Evolutionary conservation across 1,140 invertebrate genomes (phyloP), one percentile per base, ranked within the genome.

Genomic region (Pogonognathellus flavescens): DNA sequence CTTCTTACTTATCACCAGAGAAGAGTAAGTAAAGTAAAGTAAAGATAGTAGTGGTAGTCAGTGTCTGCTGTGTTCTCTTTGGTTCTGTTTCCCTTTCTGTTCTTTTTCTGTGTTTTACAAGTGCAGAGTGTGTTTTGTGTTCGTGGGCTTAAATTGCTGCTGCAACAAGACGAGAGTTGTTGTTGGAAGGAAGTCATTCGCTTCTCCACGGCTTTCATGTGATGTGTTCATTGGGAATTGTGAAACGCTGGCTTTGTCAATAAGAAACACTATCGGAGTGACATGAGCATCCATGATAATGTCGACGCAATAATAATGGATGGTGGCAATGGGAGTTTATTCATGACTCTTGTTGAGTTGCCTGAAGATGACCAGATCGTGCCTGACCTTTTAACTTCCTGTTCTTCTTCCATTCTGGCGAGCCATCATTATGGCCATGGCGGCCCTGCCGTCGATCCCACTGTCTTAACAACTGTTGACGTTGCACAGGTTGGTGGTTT

Each of bases 361-460:
- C 82, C 66, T 59, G 86, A 87, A 76, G 86, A 87, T 84, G 82
- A 87, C 55, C 84, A 85, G 66, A 85, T 85, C 53, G 86, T 87
- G 76, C 86, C 86, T 82, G 86, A 87, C 86, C 83, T 87, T 57
- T 84, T 87, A 66, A 85, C 83, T 86, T 83, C 85, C 52, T 59
- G 31, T 80, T 84, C 82, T 72, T 87, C 86, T 41, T 84, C 83
- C 86, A 84, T 85, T 82, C 76, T 87, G 83, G 83, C 83, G 86
- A 82, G 60, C 76, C 76, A 85, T 85, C 59, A 85, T 55, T 84
- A 72, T 62, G 80, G 81, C 53, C 86, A 87, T 66, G 83, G 83
- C 83, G 83, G 80, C 52, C 25, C 53, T 20, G 41, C 83, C 60
- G 86, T 82, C 83, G 80, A 76, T 59, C 22, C 20, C 80, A 55